These are phyloP conservation scores for Drosophila paracracens DNA, from an alignment of 2,888 invertebrate genomes.

Conservation along the genomic window DNA sequence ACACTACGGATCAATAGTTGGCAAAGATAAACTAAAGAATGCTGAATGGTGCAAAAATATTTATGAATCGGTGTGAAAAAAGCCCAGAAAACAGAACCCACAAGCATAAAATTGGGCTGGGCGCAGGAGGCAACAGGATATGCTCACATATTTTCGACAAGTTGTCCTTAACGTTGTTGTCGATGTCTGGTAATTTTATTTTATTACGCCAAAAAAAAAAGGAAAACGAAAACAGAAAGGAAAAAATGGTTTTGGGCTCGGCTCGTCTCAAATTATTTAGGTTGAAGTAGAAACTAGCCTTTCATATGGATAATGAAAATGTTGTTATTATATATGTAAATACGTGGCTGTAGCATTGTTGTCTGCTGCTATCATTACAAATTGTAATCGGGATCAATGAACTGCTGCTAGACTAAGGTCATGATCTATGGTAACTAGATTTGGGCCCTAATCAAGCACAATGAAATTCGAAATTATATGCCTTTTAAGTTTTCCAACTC, in stretches of 20 bases:
- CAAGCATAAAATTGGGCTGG: slow-evolving; percentile 52
- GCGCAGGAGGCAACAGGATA: slow-evolving; percentile 4
- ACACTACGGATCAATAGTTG: slow-evolving; percentile 2
- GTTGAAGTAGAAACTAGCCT: slow-evolving; percentile 24
- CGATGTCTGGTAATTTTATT: slow-evolving; percentile 66
- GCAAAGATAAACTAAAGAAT: slow-evolving; percentile 7
- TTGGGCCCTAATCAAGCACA: slow-evolving; percentile 37
- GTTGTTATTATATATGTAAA: slow-evolving; percentile 29
- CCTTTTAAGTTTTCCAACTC: not conserved
- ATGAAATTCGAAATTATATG: slow-evolving; percentile 1
- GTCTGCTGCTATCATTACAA: slow-evolving; percentile 39
- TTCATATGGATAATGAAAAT: slow-evolving; percentile 50
- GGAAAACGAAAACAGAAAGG: not conserved
- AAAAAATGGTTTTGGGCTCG: slow-evolving; percentile 16
- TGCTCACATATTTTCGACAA: slow-evolving; percentile 41
- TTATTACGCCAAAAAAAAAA: slow-evolving; percentile 48
- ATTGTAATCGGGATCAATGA: slow-evolving; percentile 45
- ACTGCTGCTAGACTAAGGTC: slow-evolving; percentile 14
- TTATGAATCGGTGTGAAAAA: not conserved
- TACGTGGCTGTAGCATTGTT: slow-evolving; percentile 9
- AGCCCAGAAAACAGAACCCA: slow-evolving; percentile 31
- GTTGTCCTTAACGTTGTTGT: slow-evolving; percentile 20
- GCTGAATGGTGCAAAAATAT: slow-evolving; percentile 23
- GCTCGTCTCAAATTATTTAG: slow-evolving; percentile 17
- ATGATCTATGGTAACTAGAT: slow-evolving; percentile 34